These are phyloP conservation scores for Oryctes rhinoceros DNA, from an alignment of 1,140 invertebrate species.

Conservation along the genomic window DNA sequence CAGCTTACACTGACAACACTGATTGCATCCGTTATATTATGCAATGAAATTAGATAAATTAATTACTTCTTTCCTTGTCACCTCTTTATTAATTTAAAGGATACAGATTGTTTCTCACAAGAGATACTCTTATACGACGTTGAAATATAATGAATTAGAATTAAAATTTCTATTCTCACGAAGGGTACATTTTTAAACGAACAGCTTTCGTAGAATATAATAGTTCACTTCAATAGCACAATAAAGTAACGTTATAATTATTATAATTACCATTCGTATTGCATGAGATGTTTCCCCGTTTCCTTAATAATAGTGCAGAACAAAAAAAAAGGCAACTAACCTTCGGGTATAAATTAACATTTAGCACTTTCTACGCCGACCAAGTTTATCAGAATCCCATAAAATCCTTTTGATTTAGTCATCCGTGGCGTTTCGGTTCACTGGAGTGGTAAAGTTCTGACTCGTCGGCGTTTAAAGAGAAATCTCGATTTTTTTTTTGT, in stretches of 20 bases:
- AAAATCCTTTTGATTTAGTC: conserved; percentile 15
- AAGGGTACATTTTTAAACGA: too few relatives aligned
- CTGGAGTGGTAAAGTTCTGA: conserved; percentile 7
- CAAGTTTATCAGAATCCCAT: not conserved
- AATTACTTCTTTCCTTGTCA: too few relatives aligned
- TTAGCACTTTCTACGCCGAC: not conserved
- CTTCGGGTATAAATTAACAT: not conserved
- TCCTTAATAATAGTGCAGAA: not conserved
- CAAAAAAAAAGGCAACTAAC: not conserved
- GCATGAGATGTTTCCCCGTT: not conserved
- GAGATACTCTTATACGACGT: too few relatives aligned
- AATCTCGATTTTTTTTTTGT: not conserved
- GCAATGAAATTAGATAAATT: too few relatives aligned
- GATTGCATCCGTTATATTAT: too few relatives aligned
- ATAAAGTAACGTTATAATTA: not conserved
- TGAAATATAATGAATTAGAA: too few relatives aligned
- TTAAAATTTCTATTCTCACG: too few relatives aligned
- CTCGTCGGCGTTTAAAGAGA: conserved; percentile 4
- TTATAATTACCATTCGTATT: not conserved
- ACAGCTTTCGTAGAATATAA: too few relatives aligned
- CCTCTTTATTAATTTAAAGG: too few relatives aligned
- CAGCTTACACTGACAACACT: too few relatives aligned
- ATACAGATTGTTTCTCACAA: too few relatives aligned
- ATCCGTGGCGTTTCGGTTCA: conserved; percentile 8
- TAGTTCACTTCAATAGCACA: too few relatives aligned